Conservation (phyloP, 2,888 invertebrate species). For the Tenthredo livida region DNA sequence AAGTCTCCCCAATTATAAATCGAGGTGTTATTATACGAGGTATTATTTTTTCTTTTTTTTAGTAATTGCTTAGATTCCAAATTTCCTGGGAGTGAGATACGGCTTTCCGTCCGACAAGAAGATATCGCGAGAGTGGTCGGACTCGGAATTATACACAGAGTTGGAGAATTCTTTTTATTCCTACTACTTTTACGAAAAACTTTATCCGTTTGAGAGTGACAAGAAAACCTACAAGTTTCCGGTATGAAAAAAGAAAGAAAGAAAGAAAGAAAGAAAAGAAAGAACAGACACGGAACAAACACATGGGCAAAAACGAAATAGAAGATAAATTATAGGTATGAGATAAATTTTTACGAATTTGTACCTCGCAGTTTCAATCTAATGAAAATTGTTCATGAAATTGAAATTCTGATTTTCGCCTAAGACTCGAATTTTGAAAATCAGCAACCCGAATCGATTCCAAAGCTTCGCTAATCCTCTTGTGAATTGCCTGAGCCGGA, state of each 20-base stretch:
- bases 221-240: neutral
- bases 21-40: neutral
- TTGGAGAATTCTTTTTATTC: neutral
- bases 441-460: no score
- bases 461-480: no score
- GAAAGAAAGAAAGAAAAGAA: neutral
- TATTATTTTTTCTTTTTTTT: neutral
- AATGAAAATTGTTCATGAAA: neutral
- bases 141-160: neutral
- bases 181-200: slow-evolving; percentile 1
- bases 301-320: neutral
- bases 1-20: neutral
- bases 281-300: neutral
- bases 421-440: no score
- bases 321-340: neutral
- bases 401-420: no score
- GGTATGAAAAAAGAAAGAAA: neutral
- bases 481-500: no score
- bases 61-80: slow-evolving; percentile 21
- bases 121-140: slow-evolving; percentile 5
- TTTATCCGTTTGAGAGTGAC: neutral
- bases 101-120: neutral
- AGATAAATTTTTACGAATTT: neutral
- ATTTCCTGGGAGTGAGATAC: neutral
- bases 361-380: neutral